Evolutionary conservation across 2,888 invertebrate genomes (phyloP), one percentile per base, ranked within the genome.

Genomic region (Tiliacea aurago): DNA sequence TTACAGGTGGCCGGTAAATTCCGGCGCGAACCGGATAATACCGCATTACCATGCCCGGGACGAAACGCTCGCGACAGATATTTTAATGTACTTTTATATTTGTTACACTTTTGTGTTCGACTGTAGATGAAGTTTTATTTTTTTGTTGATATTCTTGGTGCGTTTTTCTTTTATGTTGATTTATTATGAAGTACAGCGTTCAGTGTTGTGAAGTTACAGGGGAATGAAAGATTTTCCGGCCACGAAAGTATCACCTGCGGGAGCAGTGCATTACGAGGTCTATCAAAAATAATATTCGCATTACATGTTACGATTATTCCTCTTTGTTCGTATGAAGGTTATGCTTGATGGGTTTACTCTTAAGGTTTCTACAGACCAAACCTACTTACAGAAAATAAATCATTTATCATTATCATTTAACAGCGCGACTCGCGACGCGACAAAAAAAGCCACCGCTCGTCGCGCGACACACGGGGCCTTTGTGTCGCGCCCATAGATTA

Each of bases 1-100:
- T 92, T 92, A 94, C 94, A 94, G 94, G 94, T 94, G 94, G 94
- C 91, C 92, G 92, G 92, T 94, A 92, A 92, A 92, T 92, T 91
- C 91, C 87, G 86, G 87, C 80, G 81, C 77, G 77, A 85, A 76
- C 91, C 91, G 93, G 92, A 90, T 93, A 90, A 91, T 89, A 82
- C 90, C 81, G 87, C 80, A 88, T 89, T 89, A 88, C 88, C 79
- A 84, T 73, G 83, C 83, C 86, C 85, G 85, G 87, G 80, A 69
- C 83, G 69, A 79, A 75, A 62, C 51, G 73, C 64, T 77, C 73
- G 85, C 86, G 68, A 76, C 79, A 78, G 53, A 84, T 85, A 86
- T 85, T 88, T 84, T 84, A 86, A 86, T 88, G 75, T 84, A 74
- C 70, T 79, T 79, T 81, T 76, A 78, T 81, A 84, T 81, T 83